Conservation (phyloP, 2,888 invertebrate species). For the Chorisops tibialis region DNA sequence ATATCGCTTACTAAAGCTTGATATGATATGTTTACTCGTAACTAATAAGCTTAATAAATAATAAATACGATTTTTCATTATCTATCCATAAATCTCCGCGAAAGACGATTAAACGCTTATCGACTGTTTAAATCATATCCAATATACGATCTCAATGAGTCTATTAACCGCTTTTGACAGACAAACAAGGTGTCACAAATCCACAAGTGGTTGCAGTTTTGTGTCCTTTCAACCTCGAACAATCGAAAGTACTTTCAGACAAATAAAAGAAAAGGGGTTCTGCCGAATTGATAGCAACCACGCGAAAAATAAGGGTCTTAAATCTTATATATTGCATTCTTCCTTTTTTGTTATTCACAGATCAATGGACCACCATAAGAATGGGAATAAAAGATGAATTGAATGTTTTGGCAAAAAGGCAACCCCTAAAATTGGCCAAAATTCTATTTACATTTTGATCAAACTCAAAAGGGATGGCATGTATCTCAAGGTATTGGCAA, state of each 20-base stretch:
- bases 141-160: constrained; percentile 11
- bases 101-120: constrained; percentile 3
- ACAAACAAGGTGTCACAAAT: constrained; percentile 22
- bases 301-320: neutral
- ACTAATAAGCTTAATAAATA: too few relatives aligned
- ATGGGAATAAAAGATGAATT: constrained; percentile 22
- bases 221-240: constrained; percentile 7
- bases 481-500: constrained; percentile 10
- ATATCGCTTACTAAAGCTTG: too few relatives aligned
- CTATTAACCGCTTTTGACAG: constrained; percentile 10
- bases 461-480: constrained; percentile 8
- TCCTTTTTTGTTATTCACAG: neutral
- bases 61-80: too few relatives aligned
- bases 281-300: neutral
- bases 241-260: neutral
- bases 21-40: too few relatives aligned
- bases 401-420: constrained; percentile 26
- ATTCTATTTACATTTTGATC: neutral
- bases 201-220: constrained; percentile 24
- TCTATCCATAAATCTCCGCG: neutral
- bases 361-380: constrained; percentile 10
- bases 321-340: constrained; percentile 1
- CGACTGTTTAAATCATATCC: constrained; percentile 7
- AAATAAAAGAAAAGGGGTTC: neutral
- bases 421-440: constrained; percentile 7